These are phyloP conservation scores for Harpalus rubripes DNA, from an alignment of 2,888 invertebrate genomes.

Conservation along the genomic window DNA sequence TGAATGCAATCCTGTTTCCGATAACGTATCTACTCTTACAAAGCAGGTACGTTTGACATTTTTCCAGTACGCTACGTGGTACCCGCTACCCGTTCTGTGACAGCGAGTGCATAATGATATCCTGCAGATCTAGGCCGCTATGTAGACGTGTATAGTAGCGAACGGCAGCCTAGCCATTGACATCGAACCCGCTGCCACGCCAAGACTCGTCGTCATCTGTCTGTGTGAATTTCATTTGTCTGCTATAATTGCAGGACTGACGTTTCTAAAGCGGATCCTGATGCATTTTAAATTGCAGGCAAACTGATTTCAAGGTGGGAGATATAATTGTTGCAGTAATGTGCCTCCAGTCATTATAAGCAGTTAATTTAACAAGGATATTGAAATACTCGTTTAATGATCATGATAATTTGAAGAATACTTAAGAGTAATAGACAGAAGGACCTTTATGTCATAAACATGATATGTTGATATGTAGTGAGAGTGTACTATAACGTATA, in stretches of 20 bases:
- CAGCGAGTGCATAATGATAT: constrained; percentile 62
- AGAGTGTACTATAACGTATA: background rate
- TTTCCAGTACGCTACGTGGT: constrained; percentile 43
- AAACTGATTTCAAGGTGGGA: constrained; percentile 28
- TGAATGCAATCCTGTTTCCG: constrained; percentile 9
- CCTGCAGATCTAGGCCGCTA: constrained; percentile 59
- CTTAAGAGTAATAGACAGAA: no score
- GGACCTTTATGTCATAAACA: background rate
- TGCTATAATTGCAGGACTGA: constrained; percentile 29
- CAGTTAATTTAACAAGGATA: constrained; percentile 1
- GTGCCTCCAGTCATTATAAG: background rate
- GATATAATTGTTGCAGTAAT: constrained; percentile 17
- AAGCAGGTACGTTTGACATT: constrained; percentile 63
- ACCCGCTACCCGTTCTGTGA: constrained; percentile 16
- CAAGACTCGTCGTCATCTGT: background rate
- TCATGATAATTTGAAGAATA: no score
- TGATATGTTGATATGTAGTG: no score
- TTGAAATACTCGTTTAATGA: background rate
- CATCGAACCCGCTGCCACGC: background rate
- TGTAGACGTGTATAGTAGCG: background rate
- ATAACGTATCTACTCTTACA: constrained; percentile 49
- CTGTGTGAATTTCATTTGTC: constrained; percentile 41
- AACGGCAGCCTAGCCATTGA: constrained; percentile 7
- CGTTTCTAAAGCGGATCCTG: constrained; percentile 28
- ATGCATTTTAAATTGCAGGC: constrained; percentile 44